Base-by-base conservation (phyloP, 2,888 invertebrate genomes). In the Dastarcus helophoroides region DNA sequence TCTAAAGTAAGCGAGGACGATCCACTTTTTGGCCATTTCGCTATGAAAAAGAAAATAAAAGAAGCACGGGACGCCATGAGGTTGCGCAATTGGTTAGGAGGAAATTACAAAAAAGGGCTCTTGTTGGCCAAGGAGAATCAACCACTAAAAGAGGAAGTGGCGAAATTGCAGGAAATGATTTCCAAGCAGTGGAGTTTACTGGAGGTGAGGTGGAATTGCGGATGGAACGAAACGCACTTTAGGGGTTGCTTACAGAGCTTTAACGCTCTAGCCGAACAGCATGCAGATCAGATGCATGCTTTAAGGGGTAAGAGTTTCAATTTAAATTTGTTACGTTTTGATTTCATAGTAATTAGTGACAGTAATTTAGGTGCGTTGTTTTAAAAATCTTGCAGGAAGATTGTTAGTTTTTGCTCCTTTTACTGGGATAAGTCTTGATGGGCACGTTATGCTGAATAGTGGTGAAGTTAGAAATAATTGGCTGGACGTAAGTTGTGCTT, bases 391-490 rank as follows among this genome's bases (percentile, higher is more conserved):
- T 66, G 33, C 54, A 82, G 84, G 76, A 40, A 71, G 88, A 42
- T 78, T 73, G 12, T 67, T 94, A 34, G 82, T 88, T 3, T 79
- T 94, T 63, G 86, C 89, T 2, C 80, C 80, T 44, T 85, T 86
- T 48, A 91, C 91, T 3, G 94, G 94, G 8, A 81, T 94, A 4
- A 88, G 83, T 54, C 67, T 91, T 26, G 85, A 90, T 50, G 93
- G 94, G 0, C 80, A 88, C 48, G 77, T 94, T 5, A 82, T 84
- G 67, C 69, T 94, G 1, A 90, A 83, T 53, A 90, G 86, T 43
- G 90, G 88, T 19, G 93, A 94, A 69, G 93, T 94, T 19, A 68
- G 90, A 35, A 79, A 85, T 51, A 89, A 88, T 63, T 94, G 94
- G 94, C 65, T 91, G 35, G 88, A 88, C 63, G 85, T 89, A 64